These are phyloP conservation scores for Arrhopalites spinosus DNA, from an alignment of 2,888 invertebrate species.

Conservation along the genomic window DNA sequence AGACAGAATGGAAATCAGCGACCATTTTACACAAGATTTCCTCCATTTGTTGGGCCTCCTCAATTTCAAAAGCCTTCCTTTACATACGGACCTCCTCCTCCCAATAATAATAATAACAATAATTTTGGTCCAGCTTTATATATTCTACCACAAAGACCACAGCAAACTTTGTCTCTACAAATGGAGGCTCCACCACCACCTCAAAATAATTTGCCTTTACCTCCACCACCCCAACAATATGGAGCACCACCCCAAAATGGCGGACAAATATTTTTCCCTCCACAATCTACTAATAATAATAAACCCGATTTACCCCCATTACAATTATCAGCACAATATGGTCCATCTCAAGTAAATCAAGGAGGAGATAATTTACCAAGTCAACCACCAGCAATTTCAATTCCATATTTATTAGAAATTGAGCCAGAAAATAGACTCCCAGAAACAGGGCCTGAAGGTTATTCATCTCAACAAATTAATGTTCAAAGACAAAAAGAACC, in stretches of 20 bases:
- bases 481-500: conserved; percentile 8
- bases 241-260: neutral
- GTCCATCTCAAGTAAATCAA: neutral
- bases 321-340: neutral
- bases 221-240: neutral
- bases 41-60: no score
- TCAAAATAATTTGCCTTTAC: neutral
- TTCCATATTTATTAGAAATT: conserved; percentile 18
- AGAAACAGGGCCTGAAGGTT: neutral
- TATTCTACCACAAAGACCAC: neutral
- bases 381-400: conserved; percentile 2
- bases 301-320: neutral
- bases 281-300: neutral
- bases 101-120: neutral
- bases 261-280: neutral
- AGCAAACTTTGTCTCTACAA: conserved; percentile 3
- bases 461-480: neutral
- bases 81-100: neutral
- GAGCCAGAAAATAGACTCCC: neutral
- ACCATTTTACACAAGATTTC: no score
- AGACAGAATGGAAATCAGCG: no score
- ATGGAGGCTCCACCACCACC: conserved; percentile 24
- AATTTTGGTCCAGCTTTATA: neutral
- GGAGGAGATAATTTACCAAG: no score
- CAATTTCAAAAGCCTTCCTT: no score